Base-by-base conservation (phyloP, 1,140 invertebrate species). In the Theocolax elegans region DNA sequence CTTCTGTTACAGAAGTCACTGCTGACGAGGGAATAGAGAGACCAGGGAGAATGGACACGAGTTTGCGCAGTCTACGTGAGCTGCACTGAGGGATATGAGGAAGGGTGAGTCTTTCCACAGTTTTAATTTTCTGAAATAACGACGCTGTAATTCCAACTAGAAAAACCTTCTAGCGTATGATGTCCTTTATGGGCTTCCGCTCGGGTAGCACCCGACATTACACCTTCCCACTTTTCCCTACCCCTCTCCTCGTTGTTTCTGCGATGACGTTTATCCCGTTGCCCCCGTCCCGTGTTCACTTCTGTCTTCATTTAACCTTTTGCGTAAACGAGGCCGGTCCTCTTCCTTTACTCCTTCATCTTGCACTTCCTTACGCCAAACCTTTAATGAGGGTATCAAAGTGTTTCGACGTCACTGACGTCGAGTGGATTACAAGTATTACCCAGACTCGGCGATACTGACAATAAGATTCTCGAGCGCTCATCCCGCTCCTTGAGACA, bases 341-440 rank as follows among this genome's bases (percentile, higher is more conserved):
- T 35, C 31, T 35, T 35, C 31, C 31, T 23, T 23, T 49, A 8
- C 23, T 44, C 15, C 42, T 12, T n/a, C 2, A 49, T 4, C 46
- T 19, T 6, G 15, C 6, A 35, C 42, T 44, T n/a, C n/a, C 42
- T n/a, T 44, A 44, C 6, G 42, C 13, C 42, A 3, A 9, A 69
- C 62, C 67, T 77, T 81, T 78, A 82, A 80, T 72, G 77, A 80
- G 74, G 9, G 56, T 68, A 78, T 81, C 79, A 77, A 81, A 79
- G 74, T 74, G 75, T 79, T 80, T 77, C 72, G 62, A 76, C 70
- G 72, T 71, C 72, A 72, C 67, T 63, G 60, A 51, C 67, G 67
- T 67, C 72, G 67, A 66, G 74, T 73, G 74, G 74, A 77, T 78
- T 80, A 76, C 73, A 71, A 74, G 62, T 73, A 76, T 75, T 67